Conservation (phyloP, 2,888 invertebrate genomes). For the Trichogramma dendrolimi region DNA sequence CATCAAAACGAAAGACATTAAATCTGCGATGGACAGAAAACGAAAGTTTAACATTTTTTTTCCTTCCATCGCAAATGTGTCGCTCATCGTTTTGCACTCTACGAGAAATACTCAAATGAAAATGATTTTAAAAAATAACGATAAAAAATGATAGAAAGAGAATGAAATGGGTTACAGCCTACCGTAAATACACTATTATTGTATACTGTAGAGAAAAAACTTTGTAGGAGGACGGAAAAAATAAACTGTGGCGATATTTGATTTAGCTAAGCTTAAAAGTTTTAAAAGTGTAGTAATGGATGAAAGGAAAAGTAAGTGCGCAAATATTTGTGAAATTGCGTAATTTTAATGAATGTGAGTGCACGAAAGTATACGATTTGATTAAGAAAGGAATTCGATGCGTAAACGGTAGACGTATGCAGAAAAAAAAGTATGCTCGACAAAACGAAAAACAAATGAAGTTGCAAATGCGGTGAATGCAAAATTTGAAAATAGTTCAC, state of each 20-base stretch:
- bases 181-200: constrained; percentile 40
- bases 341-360: constrained; percentile 24
- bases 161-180: constrained; percentile 39
- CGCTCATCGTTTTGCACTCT: constrained; percentile 34
- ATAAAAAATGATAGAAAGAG: constrained; percentile 13
- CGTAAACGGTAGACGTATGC: constrained; percentile 12
- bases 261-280: constrained; percentile 16
- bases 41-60: constrained; percentile 26
- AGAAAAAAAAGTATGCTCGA: constrained; percentile 23
- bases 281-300: constrained; percentile 14
- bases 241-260: constrained; percentile 28
- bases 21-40: constrained; percentile 31
- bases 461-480: constrained; percentile 16
- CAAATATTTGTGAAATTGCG: constrained; percentile 19
- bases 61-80: constrained; percentile 30
- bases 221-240: constrained; percentile 28
- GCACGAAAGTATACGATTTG: background rate
- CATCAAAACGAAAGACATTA: constrained; percentile 25
- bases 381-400: constrained; percentile 5
- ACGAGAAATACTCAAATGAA: constrained; percentile 33
- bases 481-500: constrained; percentile 16
- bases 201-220: constrained; percentile 34
- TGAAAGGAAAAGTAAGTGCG: constrained; percentile 27
- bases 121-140: constrained; percentile 20
- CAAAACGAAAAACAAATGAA: constrained; percentile 19